These are phyloP conservation scores for Pectinophora gossypiella DNA, from an alignment of 1,140 invertebrate species.

Conservation along the genomic window DNA sequence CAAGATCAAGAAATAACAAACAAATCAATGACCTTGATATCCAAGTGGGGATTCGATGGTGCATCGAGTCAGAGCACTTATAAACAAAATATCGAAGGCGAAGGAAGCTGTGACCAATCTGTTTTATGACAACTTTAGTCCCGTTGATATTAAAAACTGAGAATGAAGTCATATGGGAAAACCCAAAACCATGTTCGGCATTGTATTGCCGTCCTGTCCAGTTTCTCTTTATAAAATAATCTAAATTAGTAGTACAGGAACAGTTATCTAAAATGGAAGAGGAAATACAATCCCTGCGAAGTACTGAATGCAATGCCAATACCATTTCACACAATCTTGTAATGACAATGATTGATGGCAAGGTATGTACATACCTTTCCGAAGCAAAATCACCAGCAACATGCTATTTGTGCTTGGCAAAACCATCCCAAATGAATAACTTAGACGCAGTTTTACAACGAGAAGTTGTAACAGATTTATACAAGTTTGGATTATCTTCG, in stretches of 20 bases:
- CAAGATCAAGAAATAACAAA: no score
- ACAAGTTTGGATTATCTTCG: slow-evolving; percentile 16
- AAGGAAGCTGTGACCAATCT: slow-evolving; percentile 15
- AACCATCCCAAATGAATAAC: slow-evolving; percentile 34
- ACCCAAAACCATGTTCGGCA: slow-evolving; percentile 16
- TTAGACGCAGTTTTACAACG: neutral
- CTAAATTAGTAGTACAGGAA: slow-evolving; percentile 10
- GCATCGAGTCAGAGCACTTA: slow-evolving; percentile 11
- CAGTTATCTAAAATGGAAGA: slow-evolving; percentile 11
- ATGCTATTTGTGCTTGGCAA: slow-evolving; percentile 28
- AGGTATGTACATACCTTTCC: slow-evolving; percentile 33
- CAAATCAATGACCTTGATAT: no score
- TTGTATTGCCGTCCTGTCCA: slow-evolving; percentile 23
- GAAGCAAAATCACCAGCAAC: slow-evolving; percentile 19
- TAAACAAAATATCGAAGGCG: slow-evolving; percentile 18
- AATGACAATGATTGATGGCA: slow-evolving; percentile 40
- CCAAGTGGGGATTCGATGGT: slow-evolving; percentile 25
- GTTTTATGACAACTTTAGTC: slow-evolving; percentile 14
- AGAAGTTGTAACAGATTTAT: neutral
- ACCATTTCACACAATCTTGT: slow-evolving; percentile 17
- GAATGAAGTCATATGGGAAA: slow-evolving; percentile 23
- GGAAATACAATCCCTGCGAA: neutral
- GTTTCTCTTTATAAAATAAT: slow-evolving; percentile 27
- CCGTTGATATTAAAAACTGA: slow-evolving; percentile 11
- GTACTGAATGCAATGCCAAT: slow-evolving; percentile 8